Percentiles rank a stretch among this genome's conserved stretches.
phyloP scores from a whole-genome alignment of 2,113 vertebrate genomes.

The Scatophagus argus region DNA sequence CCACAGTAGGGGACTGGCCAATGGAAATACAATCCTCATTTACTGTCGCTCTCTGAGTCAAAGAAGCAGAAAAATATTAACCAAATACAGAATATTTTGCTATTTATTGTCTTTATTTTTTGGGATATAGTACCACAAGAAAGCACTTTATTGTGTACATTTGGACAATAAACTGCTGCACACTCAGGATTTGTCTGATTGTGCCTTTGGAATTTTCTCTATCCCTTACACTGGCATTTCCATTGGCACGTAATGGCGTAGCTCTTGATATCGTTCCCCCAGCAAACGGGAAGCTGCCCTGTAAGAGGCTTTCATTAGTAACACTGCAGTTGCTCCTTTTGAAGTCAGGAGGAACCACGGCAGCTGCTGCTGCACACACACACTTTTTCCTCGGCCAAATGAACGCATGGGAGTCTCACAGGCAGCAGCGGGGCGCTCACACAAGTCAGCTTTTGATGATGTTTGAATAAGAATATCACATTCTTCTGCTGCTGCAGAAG shows the following conservation, averaged over 20 bases:
- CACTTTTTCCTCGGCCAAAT: slow-evolving; percentile 26
- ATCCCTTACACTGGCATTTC: neutral
- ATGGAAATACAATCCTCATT: neutral
- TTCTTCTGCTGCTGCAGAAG: slow-evolving; percentile 6
- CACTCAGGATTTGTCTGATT: slow-evolving; percentile 23
- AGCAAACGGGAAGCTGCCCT: slow-evolving; percentile 25
- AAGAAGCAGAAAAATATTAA: neutral
- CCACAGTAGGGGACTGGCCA: neutral
- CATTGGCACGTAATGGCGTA: neutral
- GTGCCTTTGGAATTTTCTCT: slow-evolving; percentile 8
- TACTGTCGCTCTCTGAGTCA: neutral
- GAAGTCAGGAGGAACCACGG: slow-evolving; percentile 52
- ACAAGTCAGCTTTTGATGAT: slow-evolving; percentile 38
- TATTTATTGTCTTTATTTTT: neutral
- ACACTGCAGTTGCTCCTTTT: slow-evolving; percentile 47
- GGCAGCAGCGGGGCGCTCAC: neutral
- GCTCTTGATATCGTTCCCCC: slow-evolving; percentile 11
- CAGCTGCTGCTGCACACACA: slow-evolving; percentile 36
- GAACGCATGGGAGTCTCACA: slow-evolving; percentile 2
- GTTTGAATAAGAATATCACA: slow-evolving; percentile 9
- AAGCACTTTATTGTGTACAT: neutral
- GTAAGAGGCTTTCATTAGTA: slow-evolving; percentile 69
- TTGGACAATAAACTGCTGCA: slow-evolving; percentile 18
- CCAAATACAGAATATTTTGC: neutral
- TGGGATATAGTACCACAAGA: slow-evolving; percentile 5